Evolutionary conservation across 2,113 vertebrate genomes (phyloP), one percentile per base, ranked within the genome.

Genomic region (Choloepus hoffmanni): DNA sequence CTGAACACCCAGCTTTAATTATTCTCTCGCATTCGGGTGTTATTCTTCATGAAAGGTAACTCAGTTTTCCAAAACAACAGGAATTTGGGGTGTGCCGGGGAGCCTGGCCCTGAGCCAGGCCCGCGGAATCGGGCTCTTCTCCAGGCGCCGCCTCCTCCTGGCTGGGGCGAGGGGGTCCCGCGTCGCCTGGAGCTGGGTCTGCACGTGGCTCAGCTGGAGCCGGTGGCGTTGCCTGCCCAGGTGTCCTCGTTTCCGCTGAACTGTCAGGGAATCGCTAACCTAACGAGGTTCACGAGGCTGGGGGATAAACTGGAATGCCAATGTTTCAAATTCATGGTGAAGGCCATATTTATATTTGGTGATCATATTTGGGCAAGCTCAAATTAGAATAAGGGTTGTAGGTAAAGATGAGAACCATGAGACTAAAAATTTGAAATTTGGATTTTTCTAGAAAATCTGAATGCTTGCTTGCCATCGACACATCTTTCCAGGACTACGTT

Each of bases 391-490:
- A 50, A 24, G 28, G 58, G 33, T 78, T 55, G 88, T 48, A 28
- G 0, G 28, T 81, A 60, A 50, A 14, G 4, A n/a, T 62, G 24
- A 95, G 72, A 84, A 9, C 14, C 18, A 26, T 40, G 28, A 92
- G 43, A n/a, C 70, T 83, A 79, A 65, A 43, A 55, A 65, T 33
- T 55, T 23, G 30, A 89, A 78, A 78, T 78, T 26, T 82, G 55
- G n/a, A 74, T 79, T 89, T 77, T 95, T 12, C 33, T 60, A 65
- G 28, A 60, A 82, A 92, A 67, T 83, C 50, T 30, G 43, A 91
- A 70, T 76, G 33, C 50, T 14, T 85, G 62, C 53, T 53, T 53
- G 15, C 4, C 28, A 24, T 24, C 55, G 62, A 90, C 28, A 90
- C 33, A 68, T 18, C 19, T 87, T 83, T 77, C 30, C 72, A n/a